phyloP scores from a whole-genome alignment of 2,797 vertebrate genomes.

The Lophotriccus pileatus region DNA sequence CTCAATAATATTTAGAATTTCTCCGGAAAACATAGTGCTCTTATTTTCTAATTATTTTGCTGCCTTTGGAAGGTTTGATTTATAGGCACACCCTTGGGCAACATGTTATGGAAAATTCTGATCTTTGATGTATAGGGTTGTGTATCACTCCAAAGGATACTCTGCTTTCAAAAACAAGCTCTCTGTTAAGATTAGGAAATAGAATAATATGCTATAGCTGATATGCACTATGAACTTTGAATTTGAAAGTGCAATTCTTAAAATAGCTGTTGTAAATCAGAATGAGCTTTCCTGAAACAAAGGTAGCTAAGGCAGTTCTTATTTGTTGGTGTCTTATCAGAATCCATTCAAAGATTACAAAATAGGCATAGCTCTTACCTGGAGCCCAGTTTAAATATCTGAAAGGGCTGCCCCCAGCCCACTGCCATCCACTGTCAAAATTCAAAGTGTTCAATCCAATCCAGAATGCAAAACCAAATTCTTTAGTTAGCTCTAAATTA shows the following conservation, averaged over 20 bases:
- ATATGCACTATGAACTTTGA: background rate
- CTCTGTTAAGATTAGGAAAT: background rate
- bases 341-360: background rate
- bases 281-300: background rate
- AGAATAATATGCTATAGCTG: background rate
- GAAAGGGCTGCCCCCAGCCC: slow-evolving; percentile 86
- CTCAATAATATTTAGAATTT: background rate
- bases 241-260: background rate
- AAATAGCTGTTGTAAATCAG: background rate
- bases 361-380: slow-evolving; percentile 73
- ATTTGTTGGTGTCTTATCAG: background rate
- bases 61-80: background rate
- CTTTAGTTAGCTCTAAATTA: slow-evolving; percentile 77
- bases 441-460: slow-evolving; percentile 88
- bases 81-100: background rate
- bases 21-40: background rate
- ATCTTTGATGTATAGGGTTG: background rate
- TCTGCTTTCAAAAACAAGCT: background rate
- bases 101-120: background rate
- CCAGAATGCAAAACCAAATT: slow-evolving; percentile 80
- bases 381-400: slow-evolving; percentile 93
- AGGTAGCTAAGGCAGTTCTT: background rate
- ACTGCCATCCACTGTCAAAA: slow-evolving; percentile 87
- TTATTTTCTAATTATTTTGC: background rate
- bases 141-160: background rate